Evolutionary conservation across 2,113 vertebrate genomes (phyloP), one percentile per base, ranked within the genome.

Genomic region (Tyrannus savana): DNA sequence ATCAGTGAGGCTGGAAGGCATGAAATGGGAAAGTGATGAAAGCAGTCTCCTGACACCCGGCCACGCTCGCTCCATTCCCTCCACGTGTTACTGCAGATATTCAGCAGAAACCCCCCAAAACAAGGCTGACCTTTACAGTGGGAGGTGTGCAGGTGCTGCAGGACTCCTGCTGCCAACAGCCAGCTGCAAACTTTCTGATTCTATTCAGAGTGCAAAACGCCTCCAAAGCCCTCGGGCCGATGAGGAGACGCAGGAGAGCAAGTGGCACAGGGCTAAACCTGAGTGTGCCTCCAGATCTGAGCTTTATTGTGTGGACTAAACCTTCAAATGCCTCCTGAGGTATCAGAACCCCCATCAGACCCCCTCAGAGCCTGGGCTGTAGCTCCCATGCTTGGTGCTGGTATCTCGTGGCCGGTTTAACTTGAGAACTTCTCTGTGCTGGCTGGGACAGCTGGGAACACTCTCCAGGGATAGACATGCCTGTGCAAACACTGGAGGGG

Each of bases 381-480:
- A 62, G 19, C 53, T 67, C 53, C 39, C 1, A 5, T 18, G 19
- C 58, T n/a, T 72, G 59, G 12, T 12, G 39, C 39, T 41, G 39
- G 39, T 11, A 41, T 41, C 39, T 35, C 5, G 9, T 33, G 46
- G 24, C 44, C 74, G 68, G 18, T 87, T 75, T 63, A 59, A 64
- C 28, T 17, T 12, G 56, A 60, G 39, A 75, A 46, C 33, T 79
- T 42, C 41, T 67, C 41, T 13, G 15, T 22, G 15, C 50, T 49
- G 58, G 28, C 46, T 71, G 52, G 30, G 46, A 71, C 28, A 71
- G 14, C 11, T 41, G 28, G 19, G 35, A 31, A 5, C 46, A 19
- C 1, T 2, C 7, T 59, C 53, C 53, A 14, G 0, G 7, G 55
- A 35, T 33, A 7, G 25, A 59, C 2, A 1, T 1, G 8, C 9